A percentile compares a stretch with the other conserved stretches of the same genome.
phyloP scores from a whole-genome alignment of 2,888 invertebrate genomes.

The Labia minor region DNA sequence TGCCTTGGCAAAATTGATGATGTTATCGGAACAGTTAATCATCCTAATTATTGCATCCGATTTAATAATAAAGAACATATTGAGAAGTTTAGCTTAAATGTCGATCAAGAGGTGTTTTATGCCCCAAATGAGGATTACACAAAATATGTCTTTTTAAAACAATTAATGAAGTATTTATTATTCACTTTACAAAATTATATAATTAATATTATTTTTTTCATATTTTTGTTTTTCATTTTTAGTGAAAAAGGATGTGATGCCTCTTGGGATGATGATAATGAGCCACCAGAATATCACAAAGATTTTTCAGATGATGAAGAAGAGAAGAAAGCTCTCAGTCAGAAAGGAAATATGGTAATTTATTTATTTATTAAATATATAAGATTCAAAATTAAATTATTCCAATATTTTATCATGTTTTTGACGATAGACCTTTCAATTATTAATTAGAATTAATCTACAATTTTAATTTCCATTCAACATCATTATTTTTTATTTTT shows the following conservation, averaged over 20 bases:
- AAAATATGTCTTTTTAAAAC: conserved; percentile 60
- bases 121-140: conserved; percentile 71
- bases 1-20: conserved; percentile 77
- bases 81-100: conserved; percentile 48
- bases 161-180: conserved; percentile 51
- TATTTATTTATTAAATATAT: too few species aligned
- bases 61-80: conserved; percentile 76
- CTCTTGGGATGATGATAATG: conserved; percentile 73
- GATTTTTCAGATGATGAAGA: conserved; percentile 87
- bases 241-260: conserved; percentile 80
- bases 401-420: too few species aligned
- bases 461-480: too few species aligned
- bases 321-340: conserved; percentile 49
- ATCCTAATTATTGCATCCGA: conserved; percentile 81
- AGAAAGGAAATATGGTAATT: too few species aligned
- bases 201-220: too few species aligned
- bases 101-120: conserved; percentile 66
- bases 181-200: neutral
- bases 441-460: too few species aligned
- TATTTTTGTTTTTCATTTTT: conserved; percentile 30
- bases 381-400: too few species aligned
- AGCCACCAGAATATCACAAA: conserved; percentile 57
- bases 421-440: too few species aligned
- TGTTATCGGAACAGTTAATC: conserved; percentile 76
- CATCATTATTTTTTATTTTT: too few species aligned